Evolutionary conservation across 2,797 vertebrate species (phyloP), one percentile per base, ranked within the genome.

Genomic region (Chiloscyllium punctatum): DNA sequence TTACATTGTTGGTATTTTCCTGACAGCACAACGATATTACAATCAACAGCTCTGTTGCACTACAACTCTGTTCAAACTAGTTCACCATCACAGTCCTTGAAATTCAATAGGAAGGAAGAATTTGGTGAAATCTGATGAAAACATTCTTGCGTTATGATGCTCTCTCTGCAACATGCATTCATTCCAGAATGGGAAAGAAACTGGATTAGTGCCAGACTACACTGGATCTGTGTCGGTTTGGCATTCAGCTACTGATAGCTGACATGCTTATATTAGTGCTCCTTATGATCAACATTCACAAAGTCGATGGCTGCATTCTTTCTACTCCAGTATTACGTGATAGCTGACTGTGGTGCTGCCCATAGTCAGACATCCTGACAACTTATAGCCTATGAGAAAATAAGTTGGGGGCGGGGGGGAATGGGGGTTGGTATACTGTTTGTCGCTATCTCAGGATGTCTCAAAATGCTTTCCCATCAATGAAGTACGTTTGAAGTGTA

Each of bases 31-130:
- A 48, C 48, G 66, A 71, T 48, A 69, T 72, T 37, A 68, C 30
- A 66, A 92, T 51, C n/a, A 94, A 5, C 42, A 18, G 42, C 92
- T 94, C 37, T 11, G 13, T 37, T 48, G n/a, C 18, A 71, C 66
- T 33, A 68, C 3, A 8, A 71, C 25, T 71, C 48, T 91, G 90
- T 92, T 23, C n/a, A 92, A 92, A 66, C 62, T 37, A 68, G 62
- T 92, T 68, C 57, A 66, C 23, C 30, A 30, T 71, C 66, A 71
- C 37, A 30, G n/a, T 23, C 62, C 90, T 23, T 37, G 90, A 92
- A 94, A 94, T 94, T 94, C 92, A 72, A 72, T 72, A 94, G 9
- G 69, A 72, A 72, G 68, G 51, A 94, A 94, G 92, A 94, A 72
- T 94, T 94, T 94, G 37, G 68, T 94, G 37, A 51, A 69, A 71